Percentiles rank a stretch among this genome's conserved stretches.
Conservation (phyloP, 1,140 invertebrate species). For the Ganaspis sp. region DNA sequence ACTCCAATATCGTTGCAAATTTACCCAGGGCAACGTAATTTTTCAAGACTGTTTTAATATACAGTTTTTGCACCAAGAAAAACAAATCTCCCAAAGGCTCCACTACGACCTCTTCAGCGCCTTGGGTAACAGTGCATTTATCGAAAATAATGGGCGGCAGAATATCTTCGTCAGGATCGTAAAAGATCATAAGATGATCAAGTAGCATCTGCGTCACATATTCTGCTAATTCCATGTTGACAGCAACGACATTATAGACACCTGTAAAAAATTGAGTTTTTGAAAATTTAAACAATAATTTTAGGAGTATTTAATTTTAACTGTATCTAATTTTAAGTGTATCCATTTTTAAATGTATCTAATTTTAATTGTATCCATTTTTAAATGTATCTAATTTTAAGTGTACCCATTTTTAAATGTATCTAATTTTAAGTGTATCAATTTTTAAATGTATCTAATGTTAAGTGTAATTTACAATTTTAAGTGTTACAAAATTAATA, state of each 20-base stretch:
- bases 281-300: too few species aligned
- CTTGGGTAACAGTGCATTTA: conserved; percentile 71
- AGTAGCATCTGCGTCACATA: conserved; percentile 75
- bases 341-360: too few species aligned
- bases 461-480: too few species aligned
- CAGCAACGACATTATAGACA: conserved; percentile 71
- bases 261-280: conserved; percentile 68
- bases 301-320: too few species aligned
- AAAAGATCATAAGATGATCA: conserved; percentile 74
- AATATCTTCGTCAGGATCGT: conserved; percentile 67
- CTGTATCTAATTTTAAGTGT: too few species aligned
- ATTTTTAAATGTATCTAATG: too few species aligned
- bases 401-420: too few species aligned
- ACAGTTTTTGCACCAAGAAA: conserved; percentile 69
- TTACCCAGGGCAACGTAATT: conserved; percentile 52
- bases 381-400: too few species aligned
- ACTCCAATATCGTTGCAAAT: conserved; percentile 64
- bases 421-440: too few species aligned
- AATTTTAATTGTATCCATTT: too few species aligned
- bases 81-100: conserved; percentile 72
- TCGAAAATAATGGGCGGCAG: conserved; percentile 70
- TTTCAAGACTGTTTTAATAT: conserved; percentile 54
- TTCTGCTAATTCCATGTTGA: conserved; percentile 75
- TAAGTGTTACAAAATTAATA: too few species aligned
- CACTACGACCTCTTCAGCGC: conserved; percentile 64